These are phyloP conservation scores for Dasypogon diadema DNA, from an alignment of 2,888 invertebrate genomes.

Conservation along the genomic window DNA sequence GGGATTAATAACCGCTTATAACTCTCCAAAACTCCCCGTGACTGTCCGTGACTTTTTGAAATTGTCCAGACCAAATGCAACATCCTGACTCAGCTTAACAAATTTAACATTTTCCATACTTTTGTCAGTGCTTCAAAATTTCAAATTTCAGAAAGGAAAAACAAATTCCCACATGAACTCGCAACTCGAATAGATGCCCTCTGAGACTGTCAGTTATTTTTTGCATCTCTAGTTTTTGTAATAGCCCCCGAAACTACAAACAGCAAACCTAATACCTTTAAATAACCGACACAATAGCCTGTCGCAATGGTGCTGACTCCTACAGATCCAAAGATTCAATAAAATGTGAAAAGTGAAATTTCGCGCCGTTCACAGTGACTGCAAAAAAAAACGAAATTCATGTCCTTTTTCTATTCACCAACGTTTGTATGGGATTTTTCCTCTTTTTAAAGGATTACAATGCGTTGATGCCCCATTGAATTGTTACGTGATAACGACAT, in stretches of 20 bases:
- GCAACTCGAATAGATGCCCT: neutral
- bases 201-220: neutral
- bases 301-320: neutral
- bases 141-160: neutral
- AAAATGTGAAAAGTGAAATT: conserved; percentile 32
- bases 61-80: no score
- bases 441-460: conserved; percentile 2
- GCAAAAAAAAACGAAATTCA: conserved; percentile 3
- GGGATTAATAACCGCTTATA: no score
- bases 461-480: conserved; percentile 3
- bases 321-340: neutral
- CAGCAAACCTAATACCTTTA: neutral
- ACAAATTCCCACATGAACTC: neutral
- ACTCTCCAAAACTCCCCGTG: no score
- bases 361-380: neutral
- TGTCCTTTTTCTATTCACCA: neutral
- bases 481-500: conserved; percentile 26
- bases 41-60: no score
- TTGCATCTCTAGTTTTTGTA: neutral
- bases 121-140: no score
- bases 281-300: neutral
- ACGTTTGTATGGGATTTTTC: neutral
- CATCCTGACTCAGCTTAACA: no score
- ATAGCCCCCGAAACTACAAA: neutral
- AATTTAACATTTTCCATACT: no score